phyloP scores from a whole-genome alignment of 2,797 vertebrate species.

The Nasua narica region DNA sequence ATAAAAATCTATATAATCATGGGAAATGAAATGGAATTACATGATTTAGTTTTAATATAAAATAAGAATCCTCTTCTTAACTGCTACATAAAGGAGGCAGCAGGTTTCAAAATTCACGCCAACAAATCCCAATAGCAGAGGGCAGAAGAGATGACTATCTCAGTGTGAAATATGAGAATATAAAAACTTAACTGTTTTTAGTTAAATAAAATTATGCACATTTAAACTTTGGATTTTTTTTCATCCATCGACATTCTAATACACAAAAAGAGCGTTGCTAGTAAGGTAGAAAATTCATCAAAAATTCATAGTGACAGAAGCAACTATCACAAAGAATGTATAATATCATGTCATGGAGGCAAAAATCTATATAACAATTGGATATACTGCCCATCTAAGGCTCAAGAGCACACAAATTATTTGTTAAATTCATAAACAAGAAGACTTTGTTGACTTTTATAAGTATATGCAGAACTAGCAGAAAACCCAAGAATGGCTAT shows the following conservation, averaged over 20 bases:
- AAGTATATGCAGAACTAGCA: not conserved
- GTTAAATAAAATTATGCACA: not conserved
- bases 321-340: not conserved
- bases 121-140: not conserved
- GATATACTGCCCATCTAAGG: not conserved
- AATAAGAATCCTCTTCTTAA: not conserved
- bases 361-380: not conserved
- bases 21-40: not conserved
- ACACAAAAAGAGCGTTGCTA: not conserved
- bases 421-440: not conserved
- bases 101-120: not conserved
- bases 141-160: not conserved
- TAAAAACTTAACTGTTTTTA: not conserved
- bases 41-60: not conserved
- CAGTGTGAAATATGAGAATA: not conserved
- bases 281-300: not conserved
- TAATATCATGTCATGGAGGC: not conserved
- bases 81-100: not conserved
- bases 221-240: not conserved
- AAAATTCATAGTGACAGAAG: not conserved
- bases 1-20: not conserved
- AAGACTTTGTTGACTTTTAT: not conserved
- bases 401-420: not conserved
- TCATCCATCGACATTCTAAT: not conserved
- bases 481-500: not conserved